phyloP scores from a whole-genome alignment of 2,797 vertebrate species.

The Vireo griseus region DNA sequence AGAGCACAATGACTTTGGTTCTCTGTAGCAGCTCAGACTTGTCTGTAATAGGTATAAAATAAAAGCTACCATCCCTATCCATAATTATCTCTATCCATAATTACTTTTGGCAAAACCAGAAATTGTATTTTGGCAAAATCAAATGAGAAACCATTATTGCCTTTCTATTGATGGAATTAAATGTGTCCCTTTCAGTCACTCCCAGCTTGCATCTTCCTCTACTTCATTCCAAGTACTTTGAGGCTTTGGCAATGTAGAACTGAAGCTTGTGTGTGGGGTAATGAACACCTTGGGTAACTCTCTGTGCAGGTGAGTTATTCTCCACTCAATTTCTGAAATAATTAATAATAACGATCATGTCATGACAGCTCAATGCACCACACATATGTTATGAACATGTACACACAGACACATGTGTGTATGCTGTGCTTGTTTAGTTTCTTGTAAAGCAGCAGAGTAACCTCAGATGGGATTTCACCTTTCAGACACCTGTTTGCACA shows the following conservation, averaged over 20 bases:
- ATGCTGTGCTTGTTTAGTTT: neutral
- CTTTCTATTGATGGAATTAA: neutral
- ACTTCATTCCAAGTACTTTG: neutral
- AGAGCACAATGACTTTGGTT: neutral
- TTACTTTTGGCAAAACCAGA: neutral
- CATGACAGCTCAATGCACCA: neutral
- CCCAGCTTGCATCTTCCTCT: neutral
- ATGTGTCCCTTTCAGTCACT: neutral
- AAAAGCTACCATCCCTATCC: neutral
- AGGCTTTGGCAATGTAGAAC: neutral
- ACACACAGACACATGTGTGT: neutral
- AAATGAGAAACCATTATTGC: neutral
- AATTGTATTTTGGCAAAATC: neutral
- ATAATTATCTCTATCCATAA: neutral
- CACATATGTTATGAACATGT: fast-evolving
- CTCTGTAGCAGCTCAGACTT: neutral
- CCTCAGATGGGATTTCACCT: neutral
- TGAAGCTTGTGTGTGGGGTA: neutral
- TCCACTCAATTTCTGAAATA: neutral
- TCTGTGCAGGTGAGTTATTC: neutral
- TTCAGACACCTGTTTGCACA: neutral
- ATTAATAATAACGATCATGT: neutral
- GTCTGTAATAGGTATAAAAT: neutral
- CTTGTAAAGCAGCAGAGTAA: neutral
- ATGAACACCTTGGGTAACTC: neutral